These are phyloP conservation scores for Bubo bubo DNA, from an alignment of 2,113 vertebrate genomes.

Conservation along the genomic window DNA sequence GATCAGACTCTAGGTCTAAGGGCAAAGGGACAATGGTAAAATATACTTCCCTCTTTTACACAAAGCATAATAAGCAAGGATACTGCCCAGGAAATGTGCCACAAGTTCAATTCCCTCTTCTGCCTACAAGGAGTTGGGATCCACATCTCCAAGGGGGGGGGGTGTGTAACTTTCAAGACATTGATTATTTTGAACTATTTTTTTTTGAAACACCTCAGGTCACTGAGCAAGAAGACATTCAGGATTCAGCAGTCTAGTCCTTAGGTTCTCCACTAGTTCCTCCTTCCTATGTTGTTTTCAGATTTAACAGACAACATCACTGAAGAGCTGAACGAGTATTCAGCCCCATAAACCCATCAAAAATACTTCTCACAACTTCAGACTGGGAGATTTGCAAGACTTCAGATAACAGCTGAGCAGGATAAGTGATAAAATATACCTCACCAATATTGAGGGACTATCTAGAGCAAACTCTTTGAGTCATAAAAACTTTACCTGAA, in stretches of 20 bases:
- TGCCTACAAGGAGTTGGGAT: not conserved
- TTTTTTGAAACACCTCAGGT: not conserved
- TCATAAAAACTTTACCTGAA: not conserved
- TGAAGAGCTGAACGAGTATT: not conserved
- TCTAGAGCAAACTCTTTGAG: not conserved
- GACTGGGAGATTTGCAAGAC: not conserved
- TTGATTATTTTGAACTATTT: not conserved
- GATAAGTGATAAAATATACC: not conserved
- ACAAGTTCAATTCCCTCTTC: not conserved
- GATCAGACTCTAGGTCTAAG: not conserved
- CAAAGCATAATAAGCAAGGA: not conserved
- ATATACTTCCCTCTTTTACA: not conserved
- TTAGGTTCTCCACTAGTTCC: not conserved
- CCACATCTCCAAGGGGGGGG: not conserved
- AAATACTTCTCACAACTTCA: not conserved
- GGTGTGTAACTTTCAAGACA: not conserved
- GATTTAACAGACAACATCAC: not conserved
- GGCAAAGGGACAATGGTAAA: not conserved
- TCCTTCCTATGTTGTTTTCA: not conserved
- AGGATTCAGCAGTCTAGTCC: not conserved
- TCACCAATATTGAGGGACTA: not conserved
- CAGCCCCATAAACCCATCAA: not conserved
- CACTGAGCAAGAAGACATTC: not conserved
- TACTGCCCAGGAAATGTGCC: not conserved
- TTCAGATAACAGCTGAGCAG: not conserved